phyloP scores from a whole-genome alignment of 1,140 invertebrate species.

The Zaprionus capensis region DNA sequence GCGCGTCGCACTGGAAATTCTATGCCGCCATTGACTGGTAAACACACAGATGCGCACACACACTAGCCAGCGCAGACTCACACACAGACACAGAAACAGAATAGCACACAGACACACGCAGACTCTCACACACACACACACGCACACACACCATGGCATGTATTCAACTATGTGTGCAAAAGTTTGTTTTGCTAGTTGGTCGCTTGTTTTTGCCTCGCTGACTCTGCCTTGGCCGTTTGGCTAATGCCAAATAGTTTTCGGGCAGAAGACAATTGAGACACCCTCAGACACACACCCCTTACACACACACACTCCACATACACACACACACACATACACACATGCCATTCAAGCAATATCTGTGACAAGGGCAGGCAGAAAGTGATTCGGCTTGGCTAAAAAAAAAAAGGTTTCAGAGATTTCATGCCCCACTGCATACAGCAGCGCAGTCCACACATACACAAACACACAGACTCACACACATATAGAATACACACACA shows the following conservation, averaged over 20 bases:
- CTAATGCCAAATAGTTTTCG: constrained; percentile 67
- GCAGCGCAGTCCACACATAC: constrained; percentile 44
- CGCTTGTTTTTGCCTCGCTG: constrained; percentile 48
- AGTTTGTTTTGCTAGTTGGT: constrained; percentile 56
- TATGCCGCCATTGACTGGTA: constrained; percentile 71
- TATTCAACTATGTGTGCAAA: constrained; percentile 32
- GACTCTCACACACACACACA: neutral
- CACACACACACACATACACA: neutral
- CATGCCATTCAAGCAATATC: constrained; percentile 12
- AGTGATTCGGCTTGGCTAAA: constrained; percentile 49
- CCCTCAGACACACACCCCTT: constrained; percentile 15
- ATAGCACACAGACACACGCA: neutral
- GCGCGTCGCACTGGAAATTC: constrained; percentile 58
- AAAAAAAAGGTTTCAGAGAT: constrained; percentile 72
- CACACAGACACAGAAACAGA: neutral
- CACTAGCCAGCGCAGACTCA: neutral
- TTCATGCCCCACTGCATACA: constrained; percentile 70
- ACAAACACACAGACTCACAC: constrained; percentile 27
- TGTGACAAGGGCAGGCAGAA: constrained; percentile 50
- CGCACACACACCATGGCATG: constrained; percentile 6
- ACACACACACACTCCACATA: constrained; percentile 1
- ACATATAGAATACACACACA: constrained; percentile 8
- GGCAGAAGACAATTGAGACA: constrained; percentile 66
- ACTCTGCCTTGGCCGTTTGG: constrained; percentile 49
- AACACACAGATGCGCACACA: constrained; percentile 7